Conservation (phyloP, 2,888 invertebrate species). For the Pediacus dermestoides region DNA sequence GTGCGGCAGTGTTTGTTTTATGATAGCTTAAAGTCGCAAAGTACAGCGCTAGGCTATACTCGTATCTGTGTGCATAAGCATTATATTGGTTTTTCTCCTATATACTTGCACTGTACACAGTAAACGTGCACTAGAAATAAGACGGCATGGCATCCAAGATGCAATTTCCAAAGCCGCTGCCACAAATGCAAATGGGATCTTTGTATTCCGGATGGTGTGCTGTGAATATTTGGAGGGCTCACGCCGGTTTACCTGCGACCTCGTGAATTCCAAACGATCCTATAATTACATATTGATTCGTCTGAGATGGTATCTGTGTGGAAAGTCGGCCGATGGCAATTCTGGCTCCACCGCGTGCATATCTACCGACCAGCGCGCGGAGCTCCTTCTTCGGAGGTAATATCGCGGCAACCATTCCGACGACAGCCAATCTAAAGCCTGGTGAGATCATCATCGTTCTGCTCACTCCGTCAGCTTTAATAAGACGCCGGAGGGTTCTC, state of each 20-base stretch:
- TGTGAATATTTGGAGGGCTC: slow-evolving; percentile 25
- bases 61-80: no score
- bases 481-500: slow-evolving; percentile 41
- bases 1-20: no score
- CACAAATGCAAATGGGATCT: slow-evolving; percentile 28
- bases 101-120: no score
- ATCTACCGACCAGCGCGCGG: slow-evolving; percentile 15
- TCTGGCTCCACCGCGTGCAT: slow-evolving; percentile 18
- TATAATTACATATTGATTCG: slow-evolving; percentile 38
- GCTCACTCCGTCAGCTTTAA: slow-evolving; percentile 38
- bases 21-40: no score
- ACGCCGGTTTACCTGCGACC: slow-evolving; percentile 26
- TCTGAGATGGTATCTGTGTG: slow-evolving; percentile 22
- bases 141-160: slow-evolving; percentile 4
- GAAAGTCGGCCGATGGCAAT: slow-evolving; percentile 27
- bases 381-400: slow-evolving; percentile 22
- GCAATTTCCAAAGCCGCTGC: slow-evolving; percentile 7
- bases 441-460: slow-evolving; percentile 38
- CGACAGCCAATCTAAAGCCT: slow-evolving; percentile 27
- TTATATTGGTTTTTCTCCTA: no score
- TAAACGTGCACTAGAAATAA: no score
- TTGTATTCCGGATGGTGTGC: slow-evolving; percentile 25
- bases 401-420: slow-evolving; percentile 25
- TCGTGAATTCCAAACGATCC: slow-evolving; percentile 31
- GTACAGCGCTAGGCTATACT: no score